Percentiles rank a stretch among this genome's conserved stretches.
phyloP scores from a whole-genome alignment of 2,113 vertebrate genomes.

The Python bivittatus region DNA sequence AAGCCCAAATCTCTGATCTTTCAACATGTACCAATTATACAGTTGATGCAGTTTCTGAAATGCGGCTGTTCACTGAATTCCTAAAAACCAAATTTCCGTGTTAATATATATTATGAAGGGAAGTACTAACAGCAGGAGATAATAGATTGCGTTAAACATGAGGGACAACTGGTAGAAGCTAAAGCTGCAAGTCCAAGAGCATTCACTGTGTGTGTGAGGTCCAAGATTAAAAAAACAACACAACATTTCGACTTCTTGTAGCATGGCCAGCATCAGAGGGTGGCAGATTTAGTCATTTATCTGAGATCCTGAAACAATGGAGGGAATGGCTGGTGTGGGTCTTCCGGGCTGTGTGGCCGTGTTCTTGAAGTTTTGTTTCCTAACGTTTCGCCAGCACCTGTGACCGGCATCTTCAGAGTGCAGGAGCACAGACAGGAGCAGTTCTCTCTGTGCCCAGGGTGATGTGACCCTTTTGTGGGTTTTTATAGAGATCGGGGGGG shows the following conservation, averaged over 20 bases:
- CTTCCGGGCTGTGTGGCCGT: too few relatives aligned
- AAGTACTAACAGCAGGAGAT: neutral
- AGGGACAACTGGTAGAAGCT: neutral
- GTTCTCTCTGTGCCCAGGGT: too few relatives aligned
- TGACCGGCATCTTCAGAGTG: too few relatives aligned
- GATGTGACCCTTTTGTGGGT: too few relatives aligned
- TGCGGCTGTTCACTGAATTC: neutral
- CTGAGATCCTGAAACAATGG: neutral
- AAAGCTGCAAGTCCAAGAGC: neutral
- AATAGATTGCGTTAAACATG: neutral
- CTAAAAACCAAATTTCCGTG: neutral
- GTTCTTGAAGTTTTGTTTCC: too few relatives aligned
- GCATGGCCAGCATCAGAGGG: neutral
- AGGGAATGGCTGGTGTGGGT: too few relatives aligned
- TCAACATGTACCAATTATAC: slow-evolving; percentile 17
- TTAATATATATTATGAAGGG: neutral
- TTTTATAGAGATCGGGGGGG: too few relatives aligned
- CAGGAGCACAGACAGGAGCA: too few relatives aligned
- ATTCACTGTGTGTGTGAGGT: neutral
- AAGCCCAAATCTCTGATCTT: neutral
- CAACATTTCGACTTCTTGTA: neutral
- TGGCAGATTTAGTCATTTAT: neutral
- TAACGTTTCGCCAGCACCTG: too few relatives aligned
- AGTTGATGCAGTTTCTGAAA: neutral
- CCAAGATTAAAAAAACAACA: neutral